Base-by-base conservation (phyloP, 2,113 vertebrate species). In the Dromas ardeola region DNA sequence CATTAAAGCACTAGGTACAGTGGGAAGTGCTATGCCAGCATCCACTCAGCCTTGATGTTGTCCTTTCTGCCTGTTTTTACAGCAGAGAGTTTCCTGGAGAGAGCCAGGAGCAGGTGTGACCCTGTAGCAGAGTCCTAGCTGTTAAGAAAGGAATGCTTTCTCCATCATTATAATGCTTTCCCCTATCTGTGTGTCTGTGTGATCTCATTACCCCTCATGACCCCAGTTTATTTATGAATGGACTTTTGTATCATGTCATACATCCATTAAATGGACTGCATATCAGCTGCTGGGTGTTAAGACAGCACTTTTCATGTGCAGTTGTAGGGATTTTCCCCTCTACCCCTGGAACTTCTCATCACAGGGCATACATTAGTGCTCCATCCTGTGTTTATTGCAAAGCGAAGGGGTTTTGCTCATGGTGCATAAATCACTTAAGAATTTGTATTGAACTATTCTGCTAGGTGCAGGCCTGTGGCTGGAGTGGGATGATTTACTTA, bases 401-500 rank as follows among this genome's bases (percentile, higher is more conserved):
- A 81, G 36, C 66, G 85, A 53, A 90, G 42, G 45, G 23, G 1
- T 47, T 91, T 88, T 95, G 20, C 36, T 91, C 8, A 0, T 58
- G 77, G 17, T 40, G 6, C 61, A 63, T 93, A 95, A 95, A 86
- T 92, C 86, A 91, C 36, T 21, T 34, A 62, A 77, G 83, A 92
- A 63, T 84, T 92, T 81, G 43, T 71, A 43, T 79, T 89, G 80
- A 76, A 72, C 94, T 95, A 72, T 69, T 94, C 49, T 95, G 32
- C 65, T 95, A 66, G 43, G 26, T 72, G 32, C n/a, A 87, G 49
- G 34, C 83, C 70, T 94, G 53, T 93, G 94, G 76, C 89, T 89
- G 42, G 17, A 65, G 52, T 30, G 83, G 83, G 80, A 86, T 93
- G 80, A 95, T 92, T 95, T 96, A 91, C 77, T 69, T 79, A 58